Evolutionary conservation across 2,888 invertebrate species (phyloP).

Genomic region (Stramonita haemastoma): DNA sequence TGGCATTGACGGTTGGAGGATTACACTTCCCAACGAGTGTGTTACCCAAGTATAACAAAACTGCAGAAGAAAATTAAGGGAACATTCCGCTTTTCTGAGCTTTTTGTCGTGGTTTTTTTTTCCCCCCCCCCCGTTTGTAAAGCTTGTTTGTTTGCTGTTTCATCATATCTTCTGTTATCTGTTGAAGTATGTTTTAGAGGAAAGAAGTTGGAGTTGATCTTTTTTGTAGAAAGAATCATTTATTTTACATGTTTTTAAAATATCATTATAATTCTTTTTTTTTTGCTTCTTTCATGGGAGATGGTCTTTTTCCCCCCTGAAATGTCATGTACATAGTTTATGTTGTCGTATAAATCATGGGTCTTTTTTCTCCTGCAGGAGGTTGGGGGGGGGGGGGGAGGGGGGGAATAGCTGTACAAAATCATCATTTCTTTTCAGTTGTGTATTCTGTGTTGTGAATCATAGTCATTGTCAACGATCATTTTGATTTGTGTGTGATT

Average conservation of each 20-base stretch:
- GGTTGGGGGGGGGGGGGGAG: not conserved
- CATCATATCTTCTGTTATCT: not conserved
- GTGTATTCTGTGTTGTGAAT: conserved; percentile 32
- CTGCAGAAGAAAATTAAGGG: not conserved
- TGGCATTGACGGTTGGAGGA: not conserved
- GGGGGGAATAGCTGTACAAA: not conserved
- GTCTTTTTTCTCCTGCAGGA: not conserved
- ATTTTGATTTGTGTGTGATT: conserved; percentile 11
- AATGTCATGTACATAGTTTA: conserved; percentile 8
- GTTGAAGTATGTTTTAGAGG: not conserved
- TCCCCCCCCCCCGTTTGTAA: not conserved
- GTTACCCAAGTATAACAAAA: not conserved
- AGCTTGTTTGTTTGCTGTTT: not conserved
- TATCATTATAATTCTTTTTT: not conserved
- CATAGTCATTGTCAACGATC: not conserved
- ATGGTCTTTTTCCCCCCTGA: not conserved
- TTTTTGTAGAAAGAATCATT: not conserved
- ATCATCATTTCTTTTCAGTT: not conserved
- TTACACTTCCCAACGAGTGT: not conserved
- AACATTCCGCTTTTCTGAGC: conserved; percentile 19
- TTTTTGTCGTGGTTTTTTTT: not conserved
- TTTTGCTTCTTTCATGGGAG: not conserved
- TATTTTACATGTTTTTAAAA: not conserved
- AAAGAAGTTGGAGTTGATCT: not conserved
- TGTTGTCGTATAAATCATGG: not conserved